Evolutionary conservation across 2,888 invertebrate species (phyloP).

Genomic region (Suillia variegata): DNA sequence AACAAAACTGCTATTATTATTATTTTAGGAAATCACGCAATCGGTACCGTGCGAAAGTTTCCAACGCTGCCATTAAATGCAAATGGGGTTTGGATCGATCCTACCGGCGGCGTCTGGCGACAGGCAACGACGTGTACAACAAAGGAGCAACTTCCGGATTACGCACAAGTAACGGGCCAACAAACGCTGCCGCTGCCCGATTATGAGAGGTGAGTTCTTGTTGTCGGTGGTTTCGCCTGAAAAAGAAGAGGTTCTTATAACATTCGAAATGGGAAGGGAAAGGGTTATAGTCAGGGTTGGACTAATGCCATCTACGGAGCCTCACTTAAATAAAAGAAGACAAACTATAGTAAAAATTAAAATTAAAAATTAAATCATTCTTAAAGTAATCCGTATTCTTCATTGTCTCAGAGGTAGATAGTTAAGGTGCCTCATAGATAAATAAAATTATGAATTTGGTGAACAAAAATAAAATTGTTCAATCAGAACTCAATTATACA

Average conservation of each 20-base stretch:
- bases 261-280: neutral
- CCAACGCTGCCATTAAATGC: constrained; percentile 61
- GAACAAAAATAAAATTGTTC: no score
- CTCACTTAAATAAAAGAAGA: no score
- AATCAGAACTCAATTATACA: no score
- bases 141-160: constrained; percentile 62
- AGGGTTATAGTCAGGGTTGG: neutral
- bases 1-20: constrained; percentile 23
- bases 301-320: no score
- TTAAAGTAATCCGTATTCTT: no score
- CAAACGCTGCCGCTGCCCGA: constrained; percentile 59
- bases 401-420: no score
- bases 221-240: neutral
- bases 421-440: no score
- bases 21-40: constrained; percentile 62
- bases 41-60: constrained; percentile 62
- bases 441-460: no score
- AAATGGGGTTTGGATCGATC: constrained; percentile 61
- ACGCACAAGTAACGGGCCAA: constrained; percentile 57
- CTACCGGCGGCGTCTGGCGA: constrained; percentile 61
- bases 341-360: no score
- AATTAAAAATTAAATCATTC: no score
- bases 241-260: neutral
- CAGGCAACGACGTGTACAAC: constrained; percentile 56
- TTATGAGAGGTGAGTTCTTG: constrained; percentile 59